Conservation (phyloP, 1,140 invertebrate genomes). For the Mercenaria mercenaria region DNA sequence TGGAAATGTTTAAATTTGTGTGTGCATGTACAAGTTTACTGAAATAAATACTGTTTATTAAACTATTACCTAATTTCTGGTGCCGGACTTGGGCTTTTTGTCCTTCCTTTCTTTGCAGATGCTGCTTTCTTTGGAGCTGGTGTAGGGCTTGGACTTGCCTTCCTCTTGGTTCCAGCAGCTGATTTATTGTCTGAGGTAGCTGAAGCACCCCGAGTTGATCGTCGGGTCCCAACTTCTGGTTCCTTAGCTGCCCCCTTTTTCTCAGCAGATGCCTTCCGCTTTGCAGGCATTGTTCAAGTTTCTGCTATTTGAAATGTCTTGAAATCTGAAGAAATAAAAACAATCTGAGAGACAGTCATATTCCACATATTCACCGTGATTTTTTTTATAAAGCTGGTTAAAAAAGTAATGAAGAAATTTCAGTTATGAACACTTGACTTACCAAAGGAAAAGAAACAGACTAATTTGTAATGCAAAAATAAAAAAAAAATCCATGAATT, state of each 20-base stretch:
- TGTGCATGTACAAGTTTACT: no score
- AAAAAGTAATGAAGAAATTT: no score
- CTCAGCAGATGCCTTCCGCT: neutral
- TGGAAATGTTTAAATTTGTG: no score
- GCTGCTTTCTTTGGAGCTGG: conserved; percentile 43
- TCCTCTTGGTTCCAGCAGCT: conserved; percentile 11
- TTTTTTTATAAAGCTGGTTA: no score
- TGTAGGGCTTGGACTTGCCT: conserved; percentile 47
- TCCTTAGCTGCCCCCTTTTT: conserved; percentile 6
- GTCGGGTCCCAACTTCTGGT: neutral
- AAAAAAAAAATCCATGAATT: no score
- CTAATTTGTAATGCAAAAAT: no score
- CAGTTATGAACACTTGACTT: no score
- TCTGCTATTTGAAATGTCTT: neutral
- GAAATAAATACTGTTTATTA: no score
- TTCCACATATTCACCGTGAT: no score
- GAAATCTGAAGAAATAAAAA: neutral
- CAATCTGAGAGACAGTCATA: neutral
- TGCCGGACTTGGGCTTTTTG: conserved; percentile 43
- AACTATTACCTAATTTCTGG: conserved; percentile 47
- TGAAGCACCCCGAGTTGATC: neutral
- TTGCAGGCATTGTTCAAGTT: conserved; percentile 12
- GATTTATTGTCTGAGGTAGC: neutral
- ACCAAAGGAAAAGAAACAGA: no score
- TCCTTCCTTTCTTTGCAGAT: conserved; percentile 55